Percentiles rank a stretch among this genome's conserved stretches.
Conservation (phyloP, 2,888 invertebrate genomes). For the Dasysyrphus tricinctus region DNA sequence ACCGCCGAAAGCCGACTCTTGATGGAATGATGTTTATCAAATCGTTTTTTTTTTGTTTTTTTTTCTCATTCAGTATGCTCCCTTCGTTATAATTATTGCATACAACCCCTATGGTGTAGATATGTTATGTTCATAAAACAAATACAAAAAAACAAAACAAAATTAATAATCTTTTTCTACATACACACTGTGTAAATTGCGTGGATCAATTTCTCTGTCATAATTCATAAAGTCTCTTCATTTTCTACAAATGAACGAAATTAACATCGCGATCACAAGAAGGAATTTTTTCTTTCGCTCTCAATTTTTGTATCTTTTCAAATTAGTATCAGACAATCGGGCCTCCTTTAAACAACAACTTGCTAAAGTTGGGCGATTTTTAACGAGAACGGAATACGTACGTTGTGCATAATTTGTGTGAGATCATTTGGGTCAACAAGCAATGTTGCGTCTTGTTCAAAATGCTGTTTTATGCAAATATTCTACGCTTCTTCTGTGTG, state of each 20-base stretch:
- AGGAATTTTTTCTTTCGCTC: conserved; percentile 30
- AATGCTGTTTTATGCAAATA: conserved; percentile 59
- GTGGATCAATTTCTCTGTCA: conserved; percentile 53
- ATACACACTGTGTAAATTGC: conserved; percentile 27
- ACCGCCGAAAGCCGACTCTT: conserved; percentile 32
- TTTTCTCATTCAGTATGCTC: neutral
- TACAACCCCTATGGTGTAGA: conserved; percentile 7
- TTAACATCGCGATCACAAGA: conserved; percentile 17
- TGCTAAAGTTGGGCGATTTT: conserved; percentile 6
- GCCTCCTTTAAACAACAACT: conserved; percentile 39
- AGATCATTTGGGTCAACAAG: conserved; percentile 42
- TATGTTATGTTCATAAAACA: neutral
- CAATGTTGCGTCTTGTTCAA: conserved; percentile 59
- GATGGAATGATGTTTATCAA: conserved; percentile 26
- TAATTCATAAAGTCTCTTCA: conserved; percentile 32
- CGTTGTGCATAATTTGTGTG: conserved; percentile 34
- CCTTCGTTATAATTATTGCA: conserved; percentile 27
- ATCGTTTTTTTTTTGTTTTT: conserved; percentile 3
- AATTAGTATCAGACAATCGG: conserved; percentile 55
- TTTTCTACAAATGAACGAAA: conserved; percentile 29
- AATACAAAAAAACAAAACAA: conserved; percentile 3
- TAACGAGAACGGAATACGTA: conserved; percentile 5
- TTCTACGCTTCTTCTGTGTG: conserved; percentile 43
- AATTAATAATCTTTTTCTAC: conserved; percentile 41
- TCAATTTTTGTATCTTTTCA: conserved; percentile 44